phyloP scores from a whole-genome alignment of 2,888 invertebrate species.

The Pantelozetes paolii region DNA sequence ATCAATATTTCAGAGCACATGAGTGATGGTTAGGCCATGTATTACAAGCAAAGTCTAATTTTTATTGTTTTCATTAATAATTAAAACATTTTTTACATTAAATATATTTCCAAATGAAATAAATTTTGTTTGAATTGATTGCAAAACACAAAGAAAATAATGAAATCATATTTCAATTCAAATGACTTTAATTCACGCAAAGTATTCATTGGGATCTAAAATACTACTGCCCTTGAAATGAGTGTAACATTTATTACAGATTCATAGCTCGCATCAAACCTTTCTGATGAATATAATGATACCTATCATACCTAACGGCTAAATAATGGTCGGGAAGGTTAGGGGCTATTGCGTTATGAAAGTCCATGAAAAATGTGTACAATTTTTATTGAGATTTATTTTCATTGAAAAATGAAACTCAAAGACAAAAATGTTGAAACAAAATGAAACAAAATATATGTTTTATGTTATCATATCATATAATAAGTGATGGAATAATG shows the following conservation, averaged over 20 bases:
- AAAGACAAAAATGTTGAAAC: too few species aligned
- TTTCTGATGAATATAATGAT: not conserved
- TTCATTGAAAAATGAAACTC: too few species aligned
- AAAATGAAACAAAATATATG: too few species aligned
- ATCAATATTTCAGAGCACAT: not conserved
- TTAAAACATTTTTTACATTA: too few species aligned
- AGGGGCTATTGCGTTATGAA: constrained; percentile 13
- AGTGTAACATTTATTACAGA: not conserved
- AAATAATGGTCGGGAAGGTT: not conserved
- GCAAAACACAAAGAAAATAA: not conserved
- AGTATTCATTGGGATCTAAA: not conserved
- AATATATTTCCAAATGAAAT: too few species aligned
- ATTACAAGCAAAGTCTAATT: not conserved
- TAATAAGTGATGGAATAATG: too few species aligned
- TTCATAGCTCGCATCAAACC: not conserved
- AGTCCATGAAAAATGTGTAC: not conserved
- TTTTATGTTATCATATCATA: too few species aligned
- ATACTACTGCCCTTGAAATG: constrained; percentile 12
- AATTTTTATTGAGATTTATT: too few species aligned
- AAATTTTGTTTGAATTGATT: too few species aligned
- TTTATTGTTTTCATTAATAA: too few species aligned
- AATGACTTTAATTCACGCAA: constrained; percentile 5
- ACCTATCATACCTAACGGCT: not conserved
- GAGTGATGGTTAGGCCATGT: not conserved
- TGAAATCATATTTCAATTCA: not conserved